Evolutionary conservation across 2,888 invertebrate species (phyloP).

Genomic region (Tipula helvola): DNA sequence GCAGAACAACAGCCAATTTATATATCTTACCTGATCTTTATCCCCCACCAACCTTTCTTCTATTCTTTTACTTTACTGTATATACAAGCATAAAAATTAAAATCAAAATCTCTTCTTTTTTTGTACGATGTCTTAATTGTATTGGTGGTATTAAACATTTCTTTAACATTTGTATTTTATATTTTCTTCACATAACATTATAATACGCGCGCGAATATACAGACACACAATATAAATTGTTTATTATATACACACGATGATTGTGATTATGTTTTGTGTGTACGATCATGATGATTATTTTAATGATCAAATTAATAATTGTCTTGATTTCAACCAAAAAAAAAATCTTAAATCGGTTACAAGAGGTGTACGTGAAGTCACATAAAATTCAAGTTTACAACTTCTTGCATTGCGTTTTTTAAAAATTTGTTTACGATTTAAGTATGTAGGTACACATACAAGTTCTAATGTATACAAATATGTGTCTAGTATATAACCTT

Average conservation of each 20-base stretch:
- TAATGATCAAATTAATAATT: not conserved
- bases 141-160: not conserved
- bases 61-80: slow-evolving; percentile 11
- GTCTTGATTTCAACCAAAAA: not conserved
- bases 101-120: slow-evolving; percentile 6
- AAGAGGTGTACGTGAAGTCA: not conserved
- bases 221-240: not conserved
- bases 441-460: not conserved
- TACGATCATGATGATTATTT: not conserved
- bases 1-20: slow-evolving; percentile 37
- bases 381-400: not conserved
- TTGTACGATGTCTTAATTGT: not conserved
- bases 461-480: not conserved
- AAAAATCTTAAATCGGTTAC: not conserved
- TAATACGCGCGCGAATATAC: not conserved
- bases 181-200: not conserved
- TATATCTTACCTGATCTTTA: slow-evolving; percentile 28
- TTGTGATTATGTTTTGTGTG: not conserved
- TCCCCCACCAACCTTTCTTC: slow-evolving; percentile 20
- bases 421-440: not conserved
- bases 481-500: not conserved
- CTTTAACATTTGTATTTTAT: not conserved
- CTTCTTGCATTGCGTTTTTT: not conserved
- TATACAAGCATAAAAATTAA: not conserved
- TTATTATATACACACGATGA: not conserved